Evolutionary conservation across 2,888 invertebrate genomes (phyloP).

Genomic region (Catocala nupta): DNA sequence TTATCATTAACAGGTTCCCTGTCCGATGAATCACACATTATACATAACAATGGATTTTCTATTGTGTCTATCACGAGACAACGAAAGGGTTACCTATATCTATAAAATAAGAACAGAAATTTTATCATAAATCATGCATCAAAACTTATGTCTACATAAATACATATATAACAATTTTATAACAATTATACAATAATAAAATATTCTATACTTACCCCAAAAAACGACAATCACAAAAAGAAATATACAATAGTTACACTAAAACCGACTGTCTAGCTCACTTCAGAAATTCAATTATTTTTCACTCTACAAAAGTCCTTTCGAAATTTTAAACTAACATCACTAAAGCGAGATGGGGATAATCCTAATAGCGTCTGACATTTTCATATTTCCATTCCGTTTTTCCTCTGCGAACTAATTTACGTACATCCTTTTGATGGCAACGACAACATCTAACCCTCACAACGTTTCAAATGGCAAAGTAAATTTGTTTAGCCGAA

Average conservation of each 20-base stretch:
- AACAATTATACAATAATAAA: too few species aligned
- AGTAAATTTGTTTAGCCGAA: constrained; percentile 55
- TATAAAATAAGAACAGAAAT: too few species aligned
- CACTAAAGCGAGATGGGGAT: constrained; percentile 42
- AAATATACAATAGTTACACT: constrained; percentile 2
- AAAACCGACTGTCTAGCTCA: constrained; percentile 10
- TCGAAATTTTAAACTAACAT: constrained; percentile 45
- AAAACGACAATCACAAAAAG: constrained; percentile 1
- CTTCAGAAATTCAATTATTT: constrained; percentile 38
- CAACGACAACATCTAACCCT: constrained; percentile 37
- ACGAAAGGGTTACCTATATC: too few species aligned
- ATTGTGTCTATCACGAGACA: too few species aligned
- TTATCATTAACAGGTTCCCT: too few species aligned
- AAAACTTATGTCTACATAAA: too few species aligned
- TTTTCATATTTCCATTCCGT: constrained; percentile 50
- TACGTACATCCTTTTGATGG: constrained; percentile 50
- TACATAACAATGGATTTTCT: too few species aligned
- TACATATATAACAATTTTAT: too few species aligned
- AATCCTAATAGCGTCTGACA: constrained; percentile 47
- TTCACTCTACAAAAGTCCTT: constrained; percentile 23
- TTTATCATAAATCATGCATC: too few species aligned
- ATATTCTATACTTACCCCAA: too few species aligned
- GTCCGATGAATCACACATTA: too few species aligned
- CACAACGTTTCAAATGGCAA: constrained; percentile 45
- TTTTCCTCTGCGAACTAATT: constrained; percentile 49